A percentile compares a stretch with the other conserved stretches of the same genome.
Conservation (phyloP, 2,797 vertebrate species). For the Danio aesculapii region DNA sequence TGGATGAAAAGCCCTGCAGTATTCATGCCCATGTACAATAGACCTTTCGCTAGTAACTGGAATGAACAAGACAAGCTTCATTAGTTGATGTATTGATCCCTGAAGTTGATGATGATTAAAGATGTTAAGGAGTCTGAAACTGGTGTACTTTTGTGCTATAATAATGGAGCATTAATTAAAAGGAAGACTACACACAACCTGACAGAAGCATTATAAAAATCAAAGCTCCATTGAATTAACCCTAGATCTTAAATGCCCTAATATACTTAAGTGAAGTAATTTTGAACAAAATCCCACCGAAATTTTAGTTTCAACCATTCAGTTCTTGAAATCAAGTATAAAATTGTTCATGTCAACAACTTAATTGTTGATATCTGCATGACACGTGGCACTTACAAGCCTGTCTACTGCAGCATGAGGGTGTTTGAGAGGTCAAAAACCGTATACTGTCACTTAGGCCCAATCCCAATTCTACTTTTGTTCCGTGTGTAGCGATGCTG, state of each 20-base stretch:
- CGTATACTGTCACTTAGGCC: too few species aligned
- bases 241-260: not conserved
- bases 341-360: too few species aligned
- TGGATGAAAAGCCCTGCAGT: constrained; percentile 82
- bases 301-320: too few species aligned
- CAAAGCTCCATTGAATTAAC: not conserved
- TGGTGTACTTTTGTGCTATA: not conserved
- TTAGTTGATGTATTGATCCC: not conserved
- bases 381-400: too few species aligned
- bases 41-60: constrained; percentile 78
- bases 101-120: not conserved
- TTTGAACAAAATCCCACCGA: too few species aligned
- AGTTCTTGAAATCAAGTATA: too few species aligned
- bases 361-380: too few species aligned
- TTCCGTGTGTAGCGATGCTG: too few species aligned
- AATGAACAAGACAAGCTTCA: not conserved
- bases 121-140: not conserved
- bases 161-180: not conserved
- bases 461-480: too few species aligned
- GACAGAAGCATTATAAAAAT: not conserved
- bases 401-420: too few species aligned
- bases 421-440: too few species aligned
- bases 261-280: too few species aligned
- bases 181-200: not conserved
- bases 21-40: constrained; percentile 81